A percentile compares a stretch with the other conserved stretches of the same genome.
Conservation (phyloP, 1,140 invertebrate genomes). For the Diorhabda sublineata region DNA sequence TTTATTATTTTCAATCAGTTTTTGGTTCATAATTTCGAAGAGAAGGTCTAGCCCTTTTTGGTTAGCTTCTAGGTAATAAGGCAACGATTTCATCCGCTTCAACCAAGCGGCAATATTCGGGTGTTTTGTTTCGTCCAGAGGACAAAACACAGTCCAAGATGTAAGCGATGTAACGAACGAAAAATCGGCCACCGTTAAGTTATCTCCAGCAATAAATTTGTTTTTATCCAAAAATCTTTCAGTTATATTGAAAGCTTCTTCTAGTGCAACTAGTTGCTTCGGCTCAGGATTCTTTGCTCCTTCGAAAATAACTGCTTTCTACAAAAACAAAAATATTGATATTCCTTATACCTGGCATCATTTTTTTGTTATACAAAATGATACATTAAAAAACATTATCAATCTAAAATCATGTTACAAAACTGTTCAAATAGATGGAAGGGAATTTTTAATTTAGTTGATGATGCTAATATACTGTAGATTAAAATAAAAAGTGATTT, state of each 20-base stretch:
- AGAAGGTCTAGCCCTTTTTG: neutral
- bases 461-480: too few species aligned
- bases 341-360: neutral
- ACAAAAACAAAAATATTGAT: neutral
- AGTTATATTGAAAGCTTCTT: conserved; percentile 20
- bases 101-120: neutral
- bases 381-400: too few species aligned
- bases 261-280: neutral
- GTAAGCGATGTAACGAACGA: conserved; percentile 20
- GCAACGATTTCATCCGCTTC: conserved; percentile 3
- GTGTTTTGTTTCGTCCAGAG: neutral
- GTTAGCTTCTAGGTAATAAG: neutral
- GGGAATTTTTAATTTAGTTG: too few species aligned
- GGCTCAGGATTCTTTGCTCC: neutral
- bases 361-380: neutral
- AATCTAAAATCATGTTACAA: too few species aligned
- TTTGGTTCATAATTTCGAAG: neutral
- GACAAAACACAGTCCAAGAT: conserved; percentile 11
- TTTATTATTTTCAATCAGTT: neutral
- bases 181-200: conserved; percentile 30
- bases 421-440: too few species aligned
- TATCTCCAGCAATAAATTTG: conserved; percentile 25
- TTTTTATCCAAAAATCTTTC: conserved; percentile 22
- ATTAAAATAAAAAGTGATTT: too few species aligned
- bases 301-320: neutral